Evolutionary conservation across 1,140 invertebrate genomes (phyloP).

Genomic region (Riptortus pedestris): DNA sequence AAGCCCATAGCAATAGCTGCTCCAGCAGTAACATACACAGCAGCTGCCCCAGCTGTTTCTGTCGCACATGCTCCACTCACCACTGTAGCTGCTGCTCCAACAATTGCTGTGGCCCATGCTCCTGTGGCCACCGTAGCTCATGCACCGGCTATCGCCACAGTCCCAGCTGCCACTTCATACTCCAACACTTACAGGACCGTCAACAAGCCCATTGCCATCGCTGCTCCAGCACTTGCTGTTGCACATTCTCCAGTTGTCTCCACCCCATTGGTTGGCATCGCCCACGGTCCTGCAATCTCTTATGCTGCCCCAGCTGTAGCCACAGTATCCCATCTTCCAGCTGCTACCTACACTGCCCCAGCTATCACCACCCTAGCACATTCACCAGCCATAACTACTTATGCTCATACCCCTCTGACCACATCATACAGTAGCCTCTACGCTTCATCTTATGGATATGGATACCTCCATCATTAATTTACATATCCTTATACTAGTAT

Average conservation of each 20-base stretch:
- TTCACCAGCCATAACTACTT: neutral
- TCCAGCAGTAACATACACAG: too few species aligned
- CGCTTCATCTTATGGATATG: too few species aligned
- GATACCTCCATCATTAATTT: too few species aligned
- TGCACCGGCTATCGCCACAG: slow-evolving; percentile 1
- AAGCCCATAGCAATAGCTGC: neutral
- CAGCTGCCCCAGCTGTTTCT: neutral
- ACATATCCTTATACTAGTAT: too few species aligned
- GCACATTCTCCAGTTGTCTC: slow-evolving; percentile 5
- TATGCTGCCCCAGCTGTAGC: slow-evolving; percentile 1
- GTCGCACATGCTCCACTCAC: neutral
- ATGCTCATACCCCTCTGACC: too few species aligned
- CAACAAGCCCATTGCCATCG: slow-evolving; percentile 11
- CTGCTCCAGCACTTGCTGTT: slow-evolving; percentile 11
- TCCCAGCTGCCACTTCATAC: slow-evolving; percentile 13
- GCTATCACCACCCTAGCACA: neutral
- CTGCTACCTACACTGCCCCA: neutral
- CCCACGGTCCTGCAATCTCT: neutral
- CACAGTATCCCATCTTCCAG: neutral
- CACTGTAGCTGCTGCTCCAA: neutral
- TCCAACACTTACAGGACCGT: slow-evolving; percentile 14
- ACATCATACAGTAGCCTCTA: too few species aligned
- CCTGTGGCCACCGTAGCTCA: too few species aligned
- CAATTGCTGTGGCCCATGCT: neutral
- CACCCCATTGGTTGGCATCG: too few species aligned